These are phyloP conservation scores for Pseudomyrmex concolor DNA, from an alignment of 1,140 invertebrate species.

Conservation along the genomic window DNA sequence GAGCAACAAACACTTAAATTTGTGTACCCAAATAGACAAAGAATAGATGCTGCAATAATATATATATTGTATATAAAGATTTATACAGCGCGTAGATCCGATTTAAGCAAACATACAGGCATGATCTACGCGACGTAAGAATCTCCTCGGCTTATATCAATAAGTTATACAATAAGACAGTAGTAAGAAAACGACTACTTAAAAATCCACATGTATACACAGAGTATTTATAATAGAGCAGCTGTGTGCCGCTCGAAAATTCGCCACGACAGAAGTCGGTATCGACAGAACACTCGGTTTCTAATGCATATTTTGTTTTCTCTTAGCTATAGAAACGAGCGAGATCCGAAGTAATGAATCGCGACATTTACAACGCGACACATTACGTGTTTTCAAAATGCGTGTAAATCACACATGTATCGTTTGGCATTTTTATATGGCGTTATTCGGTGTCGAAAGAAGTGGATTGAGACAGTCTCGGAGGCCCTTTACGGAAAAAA, in stretches of 20 bases:
- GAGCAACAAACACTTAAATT: constrained; percentile 6
- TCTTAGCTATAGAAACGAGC: constrained; percentile 25
- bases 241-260: neutral
- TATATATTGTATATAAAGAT: constrained; percentile 2
- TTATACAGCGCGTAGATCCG: constrained; percentile 42
- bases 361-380: neutral
- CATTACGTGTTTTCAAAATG: neutral
- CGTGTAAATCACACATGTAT: constrained; percentile 48
- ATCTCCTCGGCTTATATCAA: constrained; percentile 58
- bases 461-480: neutral
- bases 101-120: constrained; percentile 9
- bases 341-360: constrained; percentile 45
- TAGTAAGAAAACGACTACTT: constrained; percentile 74
- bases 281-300: constrained; percentile 1
- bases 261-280: neutral
- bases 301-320: neutral
- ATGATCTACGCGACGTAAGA: constrained; percentile 57
- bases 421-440: constrained; percentile 78
- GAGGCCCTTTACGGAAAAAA: constrained; percentile 1
- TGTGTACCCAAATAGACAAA: constrained; percentile 34
- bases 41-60: constrained; percentile 46
- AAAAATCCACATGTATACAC: constrained; percentile 71
- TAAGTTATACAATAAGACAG: constrained; percentile 72
- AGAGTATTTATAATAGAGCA: constrained; percentile 71
- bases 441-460: constrained; percentile 59